phyloP scores from a whole-genome alignment of 2,797 vertebrate genomes.

The Philypnodon macrostomus region DNA sequence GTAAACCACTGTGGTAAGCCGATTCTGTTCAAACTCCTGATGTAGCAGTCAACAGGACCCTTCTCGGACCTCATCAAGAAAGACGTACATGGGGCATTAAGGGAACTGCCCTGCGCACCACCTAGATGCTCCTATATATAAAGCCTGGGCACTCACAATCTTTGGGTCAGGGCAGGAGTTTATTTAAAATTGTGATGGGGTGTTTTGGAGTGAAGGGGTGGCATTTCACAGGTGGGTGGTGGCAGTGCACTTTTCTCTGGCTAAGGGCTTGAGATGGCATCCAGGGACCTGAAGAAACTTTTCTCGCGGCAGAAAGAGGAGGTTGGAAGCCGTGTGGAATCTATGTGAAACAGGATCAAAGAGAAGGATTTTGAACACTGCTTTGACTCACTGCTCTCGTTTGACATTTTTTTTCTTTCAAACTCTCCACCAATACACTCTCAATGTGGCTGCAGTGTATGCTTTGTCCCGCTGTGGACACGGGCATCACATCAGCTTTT shows the following conservation, averaged over 20 bases:
- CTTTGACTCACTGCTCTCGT: conserved; percentile 36
- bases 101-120: conserved; percentile 28
- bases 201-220: not conserved
- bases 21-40: conserved; percentile 45
- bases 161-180: conserved; percentile 47
- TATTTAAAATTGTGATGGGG: conserved; percentile 1
- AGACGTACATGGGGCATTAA: conserved; percentile 30
- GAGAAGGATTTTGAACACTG: conserved; percentile 43
- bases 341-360: conserved; percentile 55
- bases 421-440: conserved; percentile 39
- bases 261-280: conserved; percentile 50
- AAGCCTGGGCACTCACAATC: conserved; percentile 20
- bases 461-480: conserved; percentile 31
- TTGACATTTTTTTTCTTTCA: conserved; percentile 34
- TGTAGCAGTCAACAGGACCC: conserved; percentile 45
- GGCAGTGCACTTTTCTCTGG: conserved; percentile 32
- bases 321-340: conserved; percentile 17
- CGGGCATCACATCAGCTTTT: conserved; percentile 51
- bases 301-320: conserved; percentile 29
- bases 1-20: conserved; percentile 32
- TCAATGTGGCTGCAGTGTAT: conserved; percentile 41
- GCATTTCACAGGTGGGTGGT: conserved; percentile 47
- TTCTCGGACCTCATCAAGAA: conserved; percentile 44
- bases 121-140: conserved; percentile 21
- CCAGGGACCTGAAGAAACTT: conserved; percentile 55